phyloP scores from a whole-genome alignment of 2,113 vertebrate genomes.

The human (Homo sapiens) region DNA sequence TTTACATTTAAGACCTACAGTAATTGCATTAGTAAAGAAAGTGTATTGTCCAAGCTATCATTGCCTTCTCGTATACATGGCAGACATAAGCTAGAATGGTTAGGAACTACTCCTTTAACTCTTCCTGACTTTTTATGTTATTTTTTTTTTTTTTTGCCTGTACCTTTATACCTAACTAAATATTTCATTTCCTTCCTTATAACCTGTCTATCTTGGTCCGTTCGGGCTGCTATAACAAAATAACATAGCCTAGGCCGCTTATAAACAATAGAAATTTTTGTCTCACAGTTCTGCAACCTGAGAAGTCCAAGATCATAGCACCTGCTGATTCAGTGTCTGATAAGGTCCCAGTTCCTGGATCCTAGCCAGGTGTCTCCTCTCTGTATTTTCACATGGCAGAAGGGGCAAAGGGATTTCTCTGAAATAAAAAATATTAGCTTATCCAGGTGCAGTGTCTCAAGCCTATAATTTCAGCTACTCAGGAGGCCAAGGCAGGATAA shows the following conservation, averaged over 20 bases:
- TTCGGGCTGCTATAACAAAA: not conserved
- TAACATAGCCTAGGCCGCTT: not conserved
- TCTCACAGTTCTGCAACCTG: not conserved
- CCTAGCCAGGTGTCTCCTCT: too few relatives aligned
- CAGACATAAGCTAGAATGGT: slow-evolving; percentile 39
- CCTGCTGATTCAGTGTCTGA: not conserved
- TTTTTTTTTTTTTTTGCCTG: not conserved
- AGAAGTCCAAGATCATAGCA: not conserved
- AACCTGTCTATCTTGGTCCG: not conserved
- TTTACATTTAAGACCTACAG: slow-evolving; percentile 38
- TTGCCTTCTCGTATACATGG: not conserved
- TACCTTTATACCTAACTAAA: not conserved
- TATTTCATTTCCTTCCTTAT: not conserved
- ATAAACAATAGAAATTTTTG: not conserved
- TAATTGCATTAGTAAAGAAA: slow-evolving; percentile 72
- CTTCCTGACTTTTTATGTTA: not conserved
- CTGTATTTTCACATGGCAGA: too few relatives aligned
- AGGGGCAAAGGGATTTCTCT: not conserved
- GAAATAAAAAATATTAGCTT: not conserved
- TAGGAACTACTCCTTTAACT: not conserved
- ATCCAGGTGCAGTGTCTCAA: too few relatives aligned
- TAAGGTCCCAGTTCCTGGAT: not conserved
- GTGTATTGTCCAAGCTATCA: slow-evolving; percentile 32
- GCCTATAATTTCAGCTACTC: too few relatives aligned
- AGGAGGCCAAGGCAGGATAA: too few relatives aligned